Percentiles rank a stretch among this genome's conserved stretches.
phyloP scores from a whole-genome alignment of 1,140 invertebrate species.

The Agrypnia vestita region DNA sequence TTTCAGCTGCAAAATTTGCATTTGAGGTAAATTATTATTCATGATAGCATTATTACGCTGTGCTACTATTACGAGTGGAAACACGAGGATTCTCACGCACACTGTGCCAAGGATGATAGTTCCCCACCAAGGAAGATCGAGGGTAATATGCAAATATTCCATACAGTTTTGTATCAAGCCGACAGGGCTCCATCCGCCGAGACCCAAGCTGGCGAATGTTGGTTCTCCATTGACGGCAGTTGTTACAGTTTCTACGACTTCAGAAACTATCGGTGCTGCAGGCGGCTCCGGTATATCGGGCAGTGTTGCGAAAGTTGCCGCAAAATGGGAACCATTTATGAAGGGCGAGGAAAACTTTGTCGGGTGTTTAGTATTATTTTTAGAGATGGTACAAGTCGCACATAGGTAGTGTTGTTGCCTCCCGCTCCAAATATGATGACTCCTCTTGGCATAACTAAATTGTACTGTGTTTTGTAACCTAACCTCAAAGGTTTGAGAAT shows the following conservation, averaged over 20 bases:
- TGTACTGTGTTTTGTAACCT: conserved; percentile 17
- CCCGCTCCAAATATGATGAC: conserved; percentile 37
- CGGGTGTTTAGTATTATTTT: neutral
- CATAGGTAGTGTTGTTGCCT: conserved; percentile 38
- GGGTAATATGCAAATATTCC: conserved; percentile 85
- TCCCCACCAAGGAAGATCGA: conserved; percentile 92
- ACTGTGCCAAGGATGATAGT: conserved; percentile 87
- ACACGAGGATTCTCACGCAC: conserved; percentile 81
- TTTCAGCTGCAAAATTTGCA: conserved; percentile 85
- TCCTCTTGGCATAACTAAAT: conserved; percentile 26
- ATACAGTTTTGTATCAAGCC: conserved; percentile 86
- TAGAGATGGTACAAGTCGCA: neutral
- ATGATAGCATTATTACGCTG: conserved; percentile 86
- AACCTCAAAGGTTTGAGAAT: conserved; percentile 47
- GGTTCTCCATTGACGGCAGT: conserved; percentile 73
- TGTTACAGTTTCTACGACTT: neutral
- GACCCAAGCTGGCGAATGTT: conserved; percentile 84
- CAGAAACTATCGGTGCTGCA: conserved; percentile 2
- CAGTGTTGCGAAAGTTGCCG: conserved; percentile 4
- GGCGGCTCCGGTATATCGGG: conserved; percentile 32
- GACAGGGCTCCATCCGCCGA: conserved; percentile 84
- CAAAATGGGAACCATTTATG: neutral
- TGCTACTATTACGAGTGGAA: conserved; percentile 87
- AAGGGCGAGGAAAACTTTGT: neutral
- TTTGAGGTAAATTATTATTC: conserved; percentile 86